Percentiles rank a stretch among this genome's conserved stretches.
These are phyloP conservation scores for Cladorhizidae sp. DNA, from an alignment of 37 sponge, comb jelly and placozoan genomes.

Conservation along the genomic window DNA sequence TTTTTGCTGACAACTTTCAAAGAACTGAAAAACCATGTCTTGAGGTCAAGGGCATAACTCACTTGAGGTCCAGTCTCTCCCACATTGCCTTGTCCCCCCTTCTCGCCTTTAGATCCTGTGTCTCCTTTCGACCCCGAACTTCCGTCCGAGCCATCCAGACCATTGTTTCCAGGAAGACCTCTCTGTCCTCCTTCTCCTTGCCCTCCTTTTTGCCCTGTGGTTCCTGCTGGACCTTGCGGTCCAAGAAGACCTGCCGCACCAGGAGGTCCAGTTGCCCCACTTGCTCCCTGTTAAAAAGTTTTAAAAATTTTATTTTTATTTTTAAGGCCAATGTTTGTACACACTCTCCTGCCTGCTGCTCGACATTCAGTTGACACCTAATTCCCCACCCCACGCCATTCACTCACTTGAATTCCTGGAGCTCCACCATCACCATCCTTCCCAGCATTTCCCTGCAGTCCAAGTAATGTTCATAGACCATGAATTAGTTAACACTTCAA, in stretches of 20 bases:
- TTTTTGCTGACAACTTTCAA: too few species aligned
- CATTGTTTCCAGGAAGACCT: constrained; percentile 34
- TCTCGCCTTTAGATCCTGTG: constrained; percentile 30
- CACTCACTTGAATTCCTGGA: constrained; percentile 16
- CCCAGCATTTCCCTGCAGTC: constrained; percentile 20
- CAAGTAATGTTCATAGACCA: too few species aligned
- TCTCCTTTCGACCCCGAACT: background rate
- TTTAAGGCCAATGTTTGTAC: too few species aligned
- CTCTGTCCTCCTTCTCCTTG: constrained; percentile 40
- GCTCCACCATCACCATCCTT: constrained; percentile 42
- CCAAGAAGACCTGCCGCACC: constrained; percentile 34
- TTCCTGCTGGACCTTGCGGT: constrained; percentile 10
- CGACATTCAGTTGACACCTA: too few species aligned
- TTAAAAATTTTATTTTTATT: too few species aligned
- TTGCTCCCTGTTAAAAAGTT: constrained; percentile 26
- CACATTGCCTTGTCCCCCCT: constrained; percentile 28
- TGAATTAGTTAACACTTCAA: too few species aligned
- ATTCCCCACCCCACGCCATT: too few species aligned
- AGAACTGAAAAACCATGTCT: too few species aligned
- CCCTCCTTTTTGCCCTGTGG: constrained; percentile 46
- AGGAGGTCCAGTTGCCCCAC: constrained; percentile 48
- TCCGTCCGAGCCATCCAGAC: constrained; percentile 31
- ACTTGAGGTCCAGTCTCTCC: constrained; percentile 22
- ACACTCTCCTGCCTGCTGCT: too few species aligned
- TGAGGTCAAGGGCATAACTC: too few species aligned